Conservation (phyloP, 2,797 vertebrate genomes). For the Spinus olivaceus region DNA sequence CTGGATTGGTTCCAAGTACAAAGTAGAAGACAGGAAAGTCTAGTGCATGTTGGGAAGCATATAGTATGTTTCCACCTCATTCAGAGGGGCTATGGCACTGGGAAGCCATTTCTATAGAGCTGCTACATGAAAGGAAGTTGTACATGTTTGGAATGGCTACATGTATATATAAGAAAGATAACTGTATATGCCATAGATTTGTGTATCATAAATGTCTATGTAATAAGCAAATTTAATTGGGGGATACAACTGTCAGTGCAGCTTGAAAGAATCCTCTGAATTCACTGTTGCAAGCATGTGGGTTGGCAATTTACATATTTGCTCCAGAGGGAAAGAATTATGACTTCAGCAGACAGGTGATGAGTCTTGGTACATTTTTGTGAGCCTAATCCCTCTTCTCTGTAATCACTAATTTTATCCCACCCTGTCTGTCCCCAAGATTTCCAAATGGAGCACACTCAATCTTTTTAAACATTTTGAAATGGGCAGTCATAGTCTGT, state of each 20-base stretch:
- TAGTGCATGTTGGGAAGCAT: not conserved
- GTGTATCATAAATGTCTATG: not conserved
- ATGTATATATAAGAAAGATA: not conserved
- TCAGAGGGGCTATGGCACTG: rapidly evolving
- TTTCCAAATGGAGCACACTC: not conserved
- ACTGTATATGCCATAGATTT: not conserved
- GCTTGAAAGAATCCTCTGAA: not conserved
- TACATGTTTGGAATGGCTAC: not conserved
- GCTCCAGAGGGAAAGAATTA: not conserved
- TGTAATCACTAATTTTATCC: not conserved
- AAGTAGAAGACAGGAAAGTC: not conserved
- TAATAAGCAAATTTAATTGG: conserved; percentile 17
- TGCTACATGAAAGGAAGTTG: not conserved
- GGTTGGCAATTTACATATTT: not conserved
- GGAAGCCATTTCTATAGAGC: not conserved
- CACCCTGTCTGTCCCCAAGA: not conserved
- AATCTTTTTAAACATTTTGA: conserved; percentile 82
- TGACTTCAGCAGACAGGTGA: not conserved
- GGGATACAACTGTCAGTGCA: not conserved
- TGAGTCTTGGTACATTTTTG: not conserved
- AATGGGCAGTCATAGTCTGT: conserved; percentile 93
- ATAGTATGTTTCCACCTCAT: not conserved
- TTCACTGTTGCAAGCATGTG: not conserved
- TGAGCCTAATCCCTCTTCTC: not conserved
- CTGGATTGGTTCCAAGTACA: not conserved